Base-by-base conservation (phyloP, 2,113 vertebrate genomes). In the Sinosuthora webbiana region DNA sequence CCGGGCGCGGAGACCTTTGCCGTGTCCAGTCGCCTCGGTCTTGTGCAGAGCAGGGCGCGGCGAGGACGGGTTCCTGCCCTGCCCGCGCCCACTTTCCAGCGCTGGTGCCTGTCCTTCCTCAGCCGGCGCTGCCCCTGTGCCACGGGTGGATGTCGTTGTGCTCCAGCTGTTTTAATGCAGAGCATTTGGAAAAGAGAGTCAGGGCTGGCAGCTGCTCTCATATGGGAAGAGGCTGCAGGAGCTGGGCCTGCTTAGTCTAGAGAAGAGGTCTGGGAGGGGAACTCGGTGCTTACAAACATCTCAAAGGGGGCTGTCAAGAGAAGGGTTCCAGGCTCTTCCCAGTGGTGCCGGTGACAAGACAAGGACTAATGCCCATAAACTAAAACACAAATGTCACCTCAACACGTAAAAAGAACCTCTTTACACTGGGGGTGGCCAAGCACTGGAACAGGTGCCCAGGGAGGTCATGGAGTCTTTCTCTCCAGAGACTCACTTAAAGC, bases 1-100 rank as follows among this genome's bases (percentile, higher is more conserved):
- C 3, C 62, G 0, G 42, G 27, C 4, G 12, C 4, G 9, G 4
- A 0, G 3, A 3, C 20, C 15, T n/a, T 9, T 14, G 0, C 47
- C 3, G 33, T 25, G n/a, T 10, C 7, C 8, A 4, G 6, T 12
- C 33, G 12, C 30, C 35, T 21, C 19, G 21, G 50, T 52, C 24
- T 60, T 35, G 13, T 4, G 50, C 44, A 18, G 53, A 57, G 8
- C 31, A 4, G 30, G 17, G 28, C 8, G n/a, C 22, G 42, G 19
- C 13, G n/a, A 17, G 23, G 6, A 17, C 11, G 24, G 30, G 30
- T 20, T 41, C 27, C 31, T 22, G 11, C 6, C 14, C 25, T 7
- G 3, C 21, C 44, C 9, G 14, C 50, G n/a, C 25, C 10, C 14
- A 0, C 45, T n/a, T 13, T 21, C 12, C 42, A 8, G 31, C 7